Evolutionary conservation across 1,140 invertebrate species (phyloP).

Genomic region (Drosophila ercepeae): DNA sequence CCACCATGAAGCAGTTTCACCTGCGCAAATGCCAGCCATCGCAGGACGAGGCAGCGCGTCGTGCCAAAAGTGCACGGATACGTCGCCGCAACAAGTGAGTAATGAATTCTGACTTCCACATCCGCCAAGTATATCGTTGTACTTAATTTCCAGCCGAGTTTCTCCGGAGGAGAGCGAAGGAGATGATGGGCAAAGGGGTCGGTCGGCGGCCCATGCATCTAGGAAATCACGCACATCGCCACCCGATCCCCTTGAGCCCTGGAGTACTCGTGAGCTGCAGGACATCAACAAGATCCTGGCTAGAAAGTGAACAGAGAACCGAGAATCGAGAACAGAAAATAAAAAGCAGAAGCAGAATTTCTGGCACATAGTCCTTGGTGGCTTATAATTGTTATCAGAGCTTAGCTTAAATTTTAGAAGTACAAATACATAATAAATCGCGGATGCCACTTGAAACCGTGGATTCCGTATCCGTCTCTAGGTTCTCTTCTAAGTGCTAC

Average conservation of each 20-base stretch:
- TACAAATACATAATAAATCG: conserved; percentile 50
- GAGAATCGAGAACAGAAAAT: no score
- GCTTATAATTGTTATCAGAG: conserved; percentile 53
- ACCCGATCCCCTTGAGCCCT: conserved; percentile 88
- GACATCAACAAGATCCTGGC: conserved; percentile 89
- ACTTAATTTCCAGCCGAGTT: conserved; percentile 35
- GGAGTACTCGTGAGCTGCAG: conserved; percentile 89
- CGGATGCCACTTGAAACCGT: conserved; percentile 12
- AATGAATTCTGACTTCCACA: no score
- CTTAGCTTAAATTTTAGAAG: conserved; percentile 40
- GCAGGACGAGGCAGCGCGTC: conserved; percentile 72
- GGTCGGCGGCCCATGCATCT: conserved; percentile 73
- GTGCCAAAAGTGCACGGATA: conserved; percentile 74
- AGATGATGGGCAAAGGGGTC: conserved; percentile 34
- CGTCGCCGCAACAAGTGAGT: conserved; percentile 74
- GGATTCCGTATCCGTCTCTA: conserved; percentile 2
- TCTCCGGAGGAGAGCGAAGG: conserved; percentile 63
- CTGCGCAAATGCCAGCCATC: conserved; percentile 74
- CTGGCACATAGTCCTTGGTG: conserved; percentile 51
- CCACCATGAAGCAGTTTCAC: conserved; percentile 82
- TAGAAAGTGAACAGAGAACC: conserved; percentile 46
- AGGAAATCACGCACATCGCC: conserved; percentile 77
- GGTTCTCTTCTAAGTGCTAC: conserved; percentile 5
- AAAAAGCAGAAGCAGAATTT: neutral
- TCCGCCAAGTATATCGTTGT: no score